Evolutionary conservation across 2,888 invertebrate genomes (phyloP).

Genomic region (Cristatella mucedo): DNA sequence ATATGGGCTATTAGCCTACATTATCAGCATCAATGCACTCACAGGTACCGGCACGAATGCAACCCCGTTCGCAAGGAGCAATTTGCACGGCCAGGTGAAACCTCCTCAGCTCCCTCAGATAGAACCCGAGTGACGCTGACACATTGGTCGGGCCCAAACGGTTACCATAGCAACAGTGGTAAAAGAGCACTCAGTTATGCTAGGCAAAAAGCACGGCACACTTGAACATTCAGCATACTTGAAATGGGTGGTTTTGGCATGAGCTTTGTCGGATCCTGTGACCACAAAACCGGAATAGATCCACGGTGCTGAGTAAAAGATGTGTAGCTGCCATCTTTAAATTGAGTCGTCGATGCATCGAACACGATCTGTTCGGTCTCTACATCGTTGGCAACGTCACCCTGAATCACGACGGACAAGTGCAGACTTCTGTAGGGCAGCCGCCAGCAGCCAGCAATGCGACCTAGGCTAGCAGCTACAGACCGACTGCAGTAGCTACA

Average conservation of each 20-base stretch:
- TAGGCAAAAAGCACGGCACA: neutral
- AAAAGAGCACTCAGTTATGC: no score
- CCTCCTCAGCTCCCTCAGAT: no score
- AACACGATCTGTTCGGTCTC: constrained; percentile 91
- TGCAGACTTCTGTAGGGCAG: no score
- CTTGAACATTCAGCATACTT: constrained; percentile 17
- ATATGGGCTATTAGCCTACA: no score
- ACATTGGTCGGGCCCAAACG: no score
- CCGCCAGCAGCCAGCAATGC: no score
- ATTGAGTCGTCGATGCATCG: constrained; percentile 44
- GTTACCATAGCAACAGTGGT: no score
- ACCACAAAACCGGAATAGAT: constrained; percentile 90
- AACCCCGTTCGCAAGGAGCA: neutral
- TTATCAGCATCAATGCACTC: no score
- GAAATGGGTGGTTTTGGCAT: constrained; percentile 79
- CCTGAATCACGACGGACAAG: constrained; percentile 40
- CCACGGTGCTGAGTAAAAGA: constrained; percentile 95
- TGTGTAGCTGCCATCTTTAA: constrained; percentile 53
- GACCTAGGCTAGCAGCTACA: no score
- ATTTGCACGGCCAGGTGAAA: no score
- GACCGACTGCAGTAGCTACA: no score
- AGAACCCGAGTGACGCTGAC: no score
- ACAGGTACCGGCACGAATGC: neutral
- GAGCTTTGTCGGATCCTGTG: constrained; percentile 76
- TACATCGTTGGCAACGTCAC: constrained; percentile 94